A percentile compares a stretch with the other conserved stretches of the same genome.
These are phyloP conservation scores for Aphelenchoides avenae DNA, from an alignment of 1,140 invertebrate genomes.

Conservation along the genomic window DNA sequence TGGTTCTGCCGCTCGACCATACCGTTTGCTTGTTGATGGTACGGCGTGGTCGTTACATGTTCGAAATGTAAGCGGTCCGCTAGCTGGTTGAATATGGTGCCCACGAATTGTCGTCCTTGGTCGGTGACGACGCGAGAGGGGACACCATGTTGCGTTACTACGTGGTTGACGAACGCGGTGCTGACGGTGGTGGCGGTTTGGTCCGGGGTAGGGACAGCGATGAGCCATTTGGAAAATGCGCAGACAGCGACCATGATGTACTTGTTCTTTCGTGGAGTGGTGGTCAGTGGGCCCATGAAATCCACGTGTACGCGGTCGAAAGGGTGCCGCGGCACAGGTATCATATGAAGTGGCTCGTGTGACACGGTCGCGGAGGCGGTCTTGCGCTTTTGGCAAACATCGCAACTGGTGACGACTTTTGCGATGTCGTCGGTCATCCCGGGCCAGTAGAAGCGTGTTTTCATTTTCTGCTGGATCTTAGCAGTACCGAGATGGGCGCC, in stretches of 20 bases:
- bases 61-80: neutral
- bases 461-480: conserved; percentile 2
- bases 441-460: conserved; percentile 4
- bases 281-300: conserved; percentile 3
- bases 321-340: neutral
- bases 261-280: too few relatives aligned
- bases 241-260: neutral
- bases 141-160: conserved; percentile 1
- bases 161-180: neutral
- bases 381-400: conserved; percentile 11
- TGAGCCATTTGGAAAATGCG: neutral
- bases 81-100: conserved; percentile 7
- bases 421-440: neutral
- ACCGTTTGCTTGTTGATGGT: conserved; percentile 7
- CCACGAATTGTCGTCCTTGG: conserved; percentile 10
- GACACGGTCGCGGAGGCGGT: neutral
- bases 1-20: conserved; percentile 4
- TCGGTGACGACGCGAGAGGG: conserved; percentile 7
- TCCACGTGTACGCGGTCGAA: conserved; percentile 9
- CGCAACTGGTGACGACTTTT: neutral
- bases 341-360: neutral
- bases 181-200: conserved; percentile 2
- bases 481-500: neutral
- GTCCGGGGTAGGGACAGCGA: conserved; percentile 2
- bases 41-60: neutral